Conservation (phyloP, 2,888 invertebrate genomes). For the Empis stercorea region DNA sequence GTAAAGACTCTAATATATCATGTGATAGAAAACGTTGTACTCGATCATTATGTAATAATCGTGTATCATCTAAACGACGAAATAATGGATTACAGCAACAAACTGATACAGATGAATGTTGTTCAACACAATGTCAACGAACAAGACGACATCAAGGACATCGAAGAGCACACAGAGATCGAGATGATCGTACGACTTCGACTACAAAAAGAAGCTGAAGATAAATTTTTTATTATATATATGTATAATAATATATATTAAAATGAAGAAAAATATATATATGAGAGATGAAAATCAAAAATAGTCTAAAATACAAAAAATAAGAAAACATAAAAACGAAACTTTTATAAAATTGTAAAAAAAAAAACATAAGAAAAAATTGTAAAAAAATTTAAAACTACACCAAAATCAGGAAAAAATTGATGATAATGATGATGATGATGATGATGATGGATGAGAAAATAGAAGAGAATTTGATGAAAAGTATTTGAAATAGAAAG, state of each 20-base stretch:
- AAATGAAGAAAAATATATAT: too few species aligned
- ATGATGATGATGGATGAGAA: too few species aligned
- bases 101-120: constrained; percentile 37
- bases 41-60: constrained; percentile 52
- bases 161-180: constrained; percentile 26
- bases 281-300: too few species aligned
- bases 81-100: constrained; percentile 34
- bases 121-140: constrained; percentile 31
- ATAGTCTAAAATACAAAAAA: too few species aligned
- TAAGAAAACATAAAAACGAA: too few species aligned
- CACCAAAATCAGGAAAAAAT: too few species aligned
- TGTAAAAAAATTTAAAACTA: too few species aligned
- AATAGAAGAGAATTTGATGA: too few species aligned
- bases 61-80: constrained; percentile 38
- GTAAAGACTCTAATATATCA: constrained; percentile 72
- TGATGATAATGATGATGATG: too few species aligned
- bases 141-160: constrained; percentile 31
- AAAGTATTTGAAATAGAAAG: too few species aligned
- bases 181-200: constrained; percentile 15
- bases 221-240: neutral
- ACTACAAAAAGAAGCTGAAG: constrained; percentile 3
- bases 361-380: constrained; percentile 1
- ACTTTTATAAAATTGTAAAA: neutral
- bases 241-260: too few species aligned
- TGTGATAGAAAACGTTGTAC: constrained; percentile 73